Conservation (phyloP, 1,140 invertebrate genomes). For the Chrysomallon squamiferum region DNA sequence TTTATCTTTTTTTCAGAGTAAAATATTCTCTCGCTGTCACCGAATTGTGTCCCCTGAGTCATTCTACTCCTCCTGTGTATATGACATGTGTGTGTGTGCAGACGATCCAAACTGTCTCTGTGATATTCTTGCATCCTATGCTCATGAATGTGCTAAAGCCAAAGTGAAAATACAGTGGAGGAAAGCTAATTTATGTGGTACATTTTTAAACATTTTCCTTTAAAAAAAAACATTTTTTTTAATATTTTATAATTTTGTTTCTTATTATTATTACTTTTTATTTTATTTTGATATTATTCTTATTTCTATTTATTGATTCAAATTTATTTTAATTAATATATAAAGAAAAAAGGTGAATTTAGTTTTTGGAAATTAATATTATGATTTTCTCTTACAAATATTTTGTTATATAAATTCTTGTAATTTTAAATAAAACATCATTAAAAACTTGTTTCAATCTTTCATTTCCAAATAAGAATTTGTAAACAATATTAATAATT, state of each 20-base stretch:
- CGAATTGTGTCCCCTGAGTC: conserved; percentile 46
- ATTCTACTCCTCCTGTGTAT: conserved; percentile 73
- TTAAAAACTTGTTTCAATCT: too few species aligned
- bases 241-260: neutral
- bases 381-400: too few species aligned
- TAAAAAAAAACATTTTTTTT: neutral
- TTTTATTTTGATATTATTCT: too few species aligned
- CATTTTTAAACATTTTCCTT: neutral
- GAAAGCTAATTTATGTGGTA: conserved; percentile 50
- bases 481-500: too few species aligned
- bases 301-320: too few species aligned
- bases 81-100: conserved; percentile 90
- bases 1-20: conserved; percentile 42
- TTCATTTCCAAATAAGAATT: too few species aligned
- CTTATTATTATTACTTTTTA: too few species aligned
- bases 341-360: too few species aligned
- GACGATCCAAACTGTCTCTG: conserved; percentile 80
- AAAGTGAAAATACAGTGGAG: conserved; percentile 66
- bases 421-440: too few species aligned
- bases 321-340: neutral
- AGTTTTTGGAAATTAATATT: too few species aligned
- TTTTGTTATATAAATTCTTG: too few species aligned
- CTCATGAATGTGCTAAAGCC: conserved; percentile 81
- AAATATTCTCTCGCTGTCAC: conserved; percentile 50
- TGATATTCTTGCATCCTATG: conserved; percentile 87